These are phyloP conservation scores for Graphium colonna DNA, from an alignment of 2,888 invertebrate species.

Conservation along the genomic window DNA sequence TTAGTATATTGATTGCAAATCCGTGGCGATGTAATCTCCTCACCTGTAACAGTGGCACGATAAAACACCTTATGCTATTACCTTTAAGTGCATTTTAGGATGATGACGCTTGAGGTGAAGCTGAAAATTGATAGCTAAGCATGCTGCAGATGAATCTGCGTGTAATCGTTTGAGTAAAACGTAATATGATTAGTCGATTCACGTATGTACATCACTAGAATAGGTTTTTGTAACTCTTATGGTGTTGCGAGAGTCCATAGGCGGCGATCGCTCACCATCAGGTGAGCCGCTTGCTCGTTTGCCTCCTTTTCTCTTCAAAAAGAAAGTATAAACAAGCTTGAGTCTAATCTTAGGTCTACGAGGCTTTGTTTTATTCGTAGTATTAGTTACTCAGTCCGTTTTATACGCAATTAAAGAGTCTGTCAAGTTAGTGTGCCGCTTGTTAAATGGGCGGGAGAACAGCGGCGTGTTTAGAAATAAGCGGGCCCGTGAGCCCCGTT, in stretches of 20 bases:
- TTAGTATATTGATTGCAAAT: neutral
- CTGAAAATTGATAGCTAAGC: conserved; percentile 6
- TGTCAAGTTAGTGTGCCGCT: neutral
- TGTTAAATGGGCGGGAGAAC: conserved; percentile 29
- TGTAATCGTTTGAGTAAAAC: conserved; percentile 17
- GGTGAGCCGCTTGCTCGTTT: no score
- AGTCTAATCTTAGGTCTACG: no score
- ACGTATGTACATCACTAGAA: neutral
- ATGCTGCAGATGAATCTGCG: conserved; percentile 5
- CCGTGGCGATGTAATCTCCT: neutral
- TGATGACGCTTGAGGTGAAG: neutral
- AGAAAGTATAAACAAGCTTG: no score
- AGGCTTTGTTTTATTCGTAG: no score
- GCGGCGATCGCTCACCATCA: no score
- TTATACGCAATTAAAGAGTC: neutral
- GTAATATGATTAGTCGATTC: conserved; percentile 1
- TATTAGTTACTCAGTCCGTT: no score
- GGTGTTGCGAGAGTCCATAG: no score
- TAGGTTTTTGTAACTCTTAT: no score
- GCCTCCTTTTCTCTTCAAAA: no score
- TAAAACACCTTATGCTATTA: conserved; percentile 14
- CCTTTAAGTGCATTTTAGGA: conserved; percentile 13
- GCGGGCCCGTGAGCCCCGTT: conserved; percentile 48
- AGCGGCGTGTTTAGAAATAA: conserved; percentile 45
- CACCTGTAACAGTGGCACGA: conserved; percentile 9